phyloP scores from a whole-genome alignment of 2,797 vertebrate species.

The Pelodytes ibericus region DNA sequence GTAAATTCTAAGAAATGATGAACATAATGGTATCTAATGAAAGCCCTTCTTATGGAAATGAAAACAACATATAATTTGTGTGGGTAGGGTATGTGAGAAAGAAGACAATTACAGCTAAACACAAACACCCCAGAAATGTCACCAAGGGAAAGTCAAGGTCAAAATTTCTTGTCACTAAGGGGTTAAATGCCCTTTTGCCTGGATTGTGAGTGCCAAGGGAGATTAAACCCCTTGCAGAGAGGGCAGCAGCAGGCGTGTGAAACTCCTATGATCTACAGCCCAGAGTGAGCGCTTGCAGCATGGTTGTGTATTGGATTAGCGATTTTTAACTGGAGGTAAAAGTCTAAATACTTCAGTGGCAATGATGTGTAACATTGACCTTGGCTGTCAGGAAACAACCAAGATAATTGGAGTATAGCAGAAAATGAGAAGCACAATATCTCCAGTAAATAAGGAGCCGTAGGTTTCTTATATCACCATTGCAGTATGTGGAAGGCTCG shows the following conservation, averaged over 20 bases:
- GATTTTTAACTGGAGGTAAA: conserved; percentile 18
- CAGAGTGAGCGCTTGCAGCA: background rate
- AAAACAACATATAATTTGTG: no score
- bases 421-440: background rate
- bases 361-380: conserved; percentile 37
- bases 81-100: no score
- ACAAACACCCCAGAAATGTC: no score
- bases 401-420: conserved; percentile 9
- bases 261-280: background rate
- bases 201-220: background rate
- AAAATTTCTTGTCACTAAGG: no score
- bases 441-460: background rate
- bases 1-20: no score
- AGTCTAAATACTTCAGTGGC: conserved; percentile 28
- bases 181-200: no score
- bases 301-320: conserved; percentile 10
- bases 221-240: background rate
- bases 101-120: no score
- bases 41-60: no score
- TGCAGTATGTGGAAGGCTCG: background rate
- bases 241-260: background rate
- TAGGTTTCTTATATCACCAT: background rate
- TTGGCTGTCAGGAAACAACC: conserved; percentile 19
- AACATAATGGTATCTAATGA: no score
- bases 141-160: no score